Evolutionary conservation across 2,888 invertebrate genomes (phyloP), one percentile per base, ranked within the genome.

Genomic region (Pharmacophagus antenor): DNA sequence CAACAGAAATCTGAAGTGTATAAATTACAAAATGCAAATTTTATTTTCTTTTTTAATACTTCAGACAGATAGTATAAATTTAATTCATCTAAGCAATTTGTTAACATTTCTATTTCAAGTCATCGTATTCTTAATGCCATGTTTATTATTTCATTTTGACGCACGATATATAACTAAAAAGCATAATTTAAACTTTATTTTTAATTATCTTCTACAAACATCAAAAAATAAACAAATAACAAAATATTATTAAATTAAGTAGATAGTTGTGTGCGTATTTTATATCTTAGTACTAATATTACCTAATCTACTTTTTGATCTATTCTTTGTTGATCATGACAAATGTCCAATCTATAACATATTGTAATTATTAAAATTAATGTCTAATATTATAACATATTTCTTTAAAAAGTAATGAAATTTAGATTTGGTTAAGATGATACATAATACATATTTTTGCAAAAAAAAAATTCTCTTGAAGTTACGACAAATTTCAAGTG

Each of bases 401-500:
- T 44, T 10, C 21, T 21, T 41, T 47, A 37, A 58, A 46, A 58
- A 47, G 10, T 15, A 21, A 58, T 4, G 17, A 51, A 49, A 52
- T 25, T 15, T 27, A n/a, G 25, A 42, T 17, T 25, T 27, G 10
- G 65, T 72, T 76, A 73, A 70, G 17, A 42, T 56, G 55, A 56
- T 46, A 42, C 55, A 61, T 59, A 41, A 54, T 53, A 46, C 17
- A 56, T 59, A 54, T 60, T 72, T 74, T 76, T 78, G 75, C 71
- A 69, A 80, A 79, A 82, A 83, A 80, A 78, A 73, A 74, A 68
- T 76, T 76, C 78, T 76, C 73, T 77, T 79, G 80, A 82, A 81
- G 80, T 83, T 69, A 79, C 80, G 75, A 76, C 79, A 79, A 88
- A 86, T 85, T 88, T 87, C 81, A 85, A 88, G 87, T 85, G 88